phyloP scores from a whole-genome alignment of 1,140 invertebrate species.

The Formica selysi region DNA sequence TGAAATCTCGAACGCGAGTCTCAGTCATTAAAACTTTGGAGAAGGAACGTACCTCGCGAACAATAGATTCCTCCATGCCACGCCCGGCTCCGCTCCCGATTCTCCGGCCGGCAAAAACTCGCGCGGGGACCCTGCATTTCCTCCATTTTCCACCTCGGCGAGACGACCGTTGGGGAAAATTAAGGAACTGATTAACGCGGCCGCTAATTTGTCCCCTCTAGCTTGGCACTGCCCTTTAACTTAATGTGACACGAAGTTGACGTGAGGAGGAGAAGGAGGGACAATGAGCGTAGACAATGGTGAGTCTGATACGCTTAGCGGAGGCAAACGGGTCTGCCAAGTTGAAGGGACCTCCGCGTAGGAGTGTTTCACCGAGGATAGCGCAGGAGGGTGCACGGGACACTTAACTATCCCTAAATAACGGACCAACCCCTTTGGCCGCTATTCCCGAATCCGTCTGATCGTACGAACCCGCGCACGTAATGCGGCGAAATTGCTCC shows the following conservation, averaged over 20 bases:
- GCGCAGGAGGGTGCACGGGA: constrained; percentile 38
- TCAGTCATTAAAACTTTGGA: constrained; percentile 47
- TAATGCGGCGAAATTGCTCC: constrained; percentile 70
- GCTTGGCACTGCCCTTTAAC: constrained; percentile 44
- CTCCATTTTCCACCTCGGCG: constrained; percentile 36
- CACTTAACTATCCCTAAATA: constrained; percentile 72
- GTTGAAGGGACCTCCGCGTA: constrained; percentile 50
- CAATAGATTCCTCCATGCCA: constrained; percentile 30
- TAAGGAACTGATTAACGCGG: constrained; percentile 68
- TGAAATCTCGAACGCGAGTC: constrained; percentile 14
- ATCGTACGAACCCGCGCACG: constrained; percentile 28
- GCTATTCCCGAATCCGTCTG: constrained; percentile 60
- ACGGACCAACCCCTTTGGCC: constrained; percentile 47
- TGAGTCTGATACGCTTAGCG: constrained; percentile 68
- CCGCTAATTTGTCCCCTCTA: constrained; percentile 65
- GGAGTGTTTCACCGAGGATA: constrained; percentile 35
- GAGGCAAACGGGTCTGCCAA: constrained; percentile 72
- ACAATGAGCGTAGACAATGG: constrained; percentile 73
- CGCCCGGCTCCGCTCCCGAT: background rate
- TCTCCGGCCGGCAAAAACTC: constrained; percentile 39
- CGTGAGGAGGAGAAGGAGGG: background rate
- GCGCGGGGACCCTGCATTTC: constrained; percentile 65
- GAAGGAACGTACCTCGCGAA: constrained; percentile 32
- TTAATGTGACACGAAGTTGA: constrained; percentile 59
- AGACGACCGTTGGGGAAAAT: constrained; percentile 35